Evolutionary conservation across 2,113 vertebrate genomes (phyloP), one percentile per base, ranked within the genome.

Genomic region (Xerus inauris): DNA sequence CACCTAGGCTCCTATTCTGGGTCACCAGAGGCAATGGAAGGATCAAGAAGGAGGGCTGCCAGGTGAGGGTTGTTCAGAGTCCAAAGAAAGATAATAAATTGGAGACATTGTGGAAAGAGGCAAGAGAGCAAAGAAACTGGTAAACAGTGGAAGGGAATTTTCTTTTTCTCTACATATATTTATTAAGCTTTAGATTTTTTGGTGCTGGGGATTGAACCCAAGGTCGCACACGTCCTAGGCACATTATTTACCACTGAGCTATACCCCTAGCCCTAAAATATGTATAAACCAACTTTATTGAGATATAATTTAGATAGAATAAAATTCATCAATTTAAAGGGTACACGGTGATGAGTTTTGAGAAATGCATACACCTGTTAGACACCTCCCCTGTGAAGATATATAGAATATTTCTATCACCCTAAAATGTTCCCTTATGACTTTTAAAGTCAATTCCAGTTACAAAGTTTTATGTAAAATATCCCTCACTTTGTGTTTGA

Each of bases 251-350:
- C 54, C 65, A 82, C 12, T 28, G 22, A 59, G 12, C 19, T 71
- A 91, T 38, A 24, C 11, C 9, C 20, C 13, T 14, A 59, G 20
- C 30, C 11, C 11, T 73, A 67, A 75, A n/a, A 79, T 30, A 77
- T 32, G 77, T 93, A 57, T 19, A 73, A 91, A 49, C 9, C 32
- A 91, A 82, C 32, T 49, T 73, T 83, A 77, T 83, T 90, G 62
- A 72, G 42, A 67, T 67, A 57, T 80, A 75, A 87, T 77, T 95
- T 96, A 71, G 35, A 67, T 62, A 69, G 32, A 94, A 69, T 83
- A 84, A 83, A 72, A 9, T 69, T 87, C 30, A 73, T 35, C 72
- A 59, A 71, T 82, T 89, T 87, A 83, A 92, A 96, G 24, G 38
- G 42, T 82, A 64, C 32, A 77, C 40, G 51, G 77, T 83, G 45